Percentiles rank a stretch among this genome's conserved stretches.
phyloP scores from a whole-genome alignment of 2,888 invertebrate genomes.

The Pyrochroa serraticornis region DNA sequence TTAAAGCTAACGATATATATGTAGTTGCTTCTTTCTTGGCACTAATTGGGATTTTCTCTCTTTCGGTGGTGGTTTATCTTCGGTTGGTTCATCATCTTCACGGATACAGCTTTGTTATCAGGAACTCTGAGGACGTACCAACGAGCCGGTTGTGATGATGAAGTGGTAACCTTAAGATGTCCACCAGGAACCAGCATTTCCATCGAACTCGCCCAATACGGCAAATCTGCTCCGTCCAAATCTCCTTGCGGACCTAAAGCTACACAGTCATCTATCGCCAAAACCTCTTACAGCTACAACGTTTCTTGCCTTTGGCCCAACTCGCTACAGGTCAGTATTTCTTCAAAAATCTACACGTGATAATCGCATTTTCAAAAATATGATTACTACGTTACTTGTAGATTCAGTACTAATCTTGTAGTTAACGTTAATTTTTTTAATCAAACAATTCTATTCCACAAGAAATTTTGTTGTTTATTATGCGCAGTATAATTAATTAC shows the following conservation, averaged over 20 bases:
- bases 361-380: too few relatives aligned
- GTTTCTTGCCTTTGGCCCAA: slow-evolving; percentile 78
- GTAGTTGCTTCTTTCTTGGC: neutral
- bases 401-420: neutral
- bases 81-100: slow-evolving; percentile 30
- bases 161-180: slow-evolving; percentile 85
- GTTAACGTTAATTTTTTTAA: neutral
- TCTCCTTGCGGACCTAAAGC: slow-evolving; percentile 47
- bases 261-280: slow-evolving; percentile 53
- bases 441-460: too few relatives aligned
- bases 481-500: neutral
- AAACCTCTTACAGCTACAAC: slow-evolving; percentile 63
- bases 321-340: slow-evolving; percentile 74
- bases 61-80: slow-evolving; percentile 25
- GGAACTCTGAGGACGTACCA: slow-evolving; percentile 91
- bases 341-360: neutral
- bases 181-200: slow-evolving; percentile 91
- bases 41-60: slow-evolving; percentile 22
- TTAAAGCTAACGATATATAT: too few relatives aligned
- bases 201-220: slow-evolving; percentile 90
- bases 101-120: slow-evolving; percentile 79
- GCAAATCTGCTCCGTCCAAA: slow-evolving; percentile 63
- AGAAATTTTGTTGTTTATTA: neutral
- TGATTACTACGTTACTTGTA: too few relatives aligned
- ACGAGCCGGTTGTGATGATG: slow-evolving; percentile 90